Base-by-base conservation (phyloP, 2,797 vertebrate species). In the Rhyacichthys aspro region DNA sequence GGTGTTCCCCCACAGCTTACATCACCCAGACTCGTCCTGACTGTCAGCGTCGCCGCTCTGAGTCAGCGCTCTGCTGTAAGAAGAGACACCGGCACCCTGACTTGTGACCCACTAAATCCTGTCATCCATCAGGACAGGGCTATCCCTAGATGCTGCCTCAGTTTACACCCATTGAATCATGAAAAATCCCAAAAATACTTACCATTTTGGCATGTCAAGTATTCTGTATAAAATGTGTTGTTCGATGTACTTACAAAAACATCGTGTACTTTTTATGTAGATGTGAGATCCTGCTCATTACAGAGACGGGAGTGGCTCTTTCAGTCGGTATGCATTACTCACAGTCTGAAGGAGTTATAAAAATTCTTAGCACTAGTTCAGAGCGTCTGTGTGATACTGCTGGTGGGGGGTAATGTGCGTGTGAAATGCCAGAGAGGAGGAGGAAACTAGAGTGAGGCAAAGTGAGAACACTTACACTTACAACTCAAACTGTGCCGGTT, bases 11-110 rank as follows among this genome's bases (percentile, higher is more conserved):
- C 55, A 9, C 8, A 15, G 9, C 36, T 44, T n/a, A 49, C 47
- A 32, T 62, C 54, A 57, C 11, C 23, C 45, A 41, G 34, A 15
- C 28, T 11, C 48, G 5, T 23, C 19, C 19, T 23, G 2, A 23
- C 2, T 28, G 23, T 28, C 23, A 28, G 23, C 23, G 23, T 28
- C 3, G 23, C 36, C 9, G 11, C 42, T 63, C 76, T 72, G 70
- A 80, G 71, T 82, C 74, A 74, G 77, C 55, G 1, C 5, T 48
- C 38, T 46, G 47, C 2, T 71, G 79, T 65, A 80, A 85, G 19
- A 15, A 11, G 63, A 85, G 10, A 59, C 55, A 7, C 44, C n/a
- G 5, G 19, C 19, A 28, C 23, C 23, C 4, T 28, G 23, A 28
- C 23, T 28, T 28, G 23, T 68, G 78, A 70, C 61, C 67, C 55